Conservation (phyloP, 2,888 invertebrate genomes). For the Tricholauxania praeusta region DNA sequence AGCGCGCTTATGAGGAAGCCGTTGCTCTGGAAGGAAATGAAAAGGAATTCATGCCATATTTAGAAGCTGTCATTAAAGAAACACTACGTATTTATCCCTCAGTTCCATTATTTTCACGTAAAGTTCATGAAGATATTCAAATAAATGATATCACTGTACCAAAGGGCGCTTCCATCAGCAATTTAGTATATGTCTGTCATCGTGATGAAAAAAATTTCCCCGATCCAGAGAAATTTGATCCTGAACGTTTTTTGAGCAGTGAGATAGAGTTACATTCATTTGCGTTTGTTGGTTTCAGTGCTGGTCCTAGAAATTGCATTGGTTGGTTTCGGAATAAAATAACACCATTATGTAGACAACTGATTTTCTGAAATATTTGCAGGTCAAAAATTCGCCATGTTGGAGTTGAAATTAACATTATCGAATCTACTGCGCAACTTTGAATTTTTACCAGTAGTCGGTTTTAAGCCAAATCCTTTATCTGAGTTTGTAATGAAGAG, state of each 20-base stretch:
- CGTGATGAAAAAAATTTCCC: slow-evolving; percentile 69
- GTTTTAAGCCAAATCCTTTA: slow-evolving; percentile 54
- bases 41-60: slow-evolving; percentile 68
- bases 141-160: slow-evolving; percentile 67
- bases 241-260: slow-evolving; percentile 60
- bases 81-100: slow-evolving; percentile 71
- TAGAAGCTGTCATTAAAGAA: slow-evolving; percentile 73
- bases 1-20: slow-evolving; percentile 67
- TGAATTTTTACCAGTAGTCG: slow-evolving; percentile 59
- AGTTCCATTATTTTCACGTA: slow-evolving; percentile 69
- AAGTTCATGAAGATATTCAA: slow-evolving; percentile 67
- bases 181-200: slow-evolving; percentile 68
- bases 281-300: slow-evolving; percentile 64
- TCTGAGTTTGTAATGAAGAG: slow-evolving; percentile 64
- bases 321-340: slow-evolving; percentile 48
- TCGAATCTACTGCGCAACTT: slow-evolving; percentile 61
- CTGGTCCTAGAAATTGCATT: slow-evolving; percentile 65
- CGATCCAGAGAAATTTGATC: slow-evolving; percentile 67
- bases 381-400: slow-evolving; percentile 68
- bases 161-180: slow-evolving; percentile 63
- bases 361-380: background rate
- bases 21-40: slow-evolving; percentile 62
- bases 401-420: slow-evolving; percentile 63
- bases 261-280: slow-evolving; percentile 61
- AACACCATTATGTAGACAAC: background rate